Evolutionary conservation across 2,888 invertebrate genomes (phyloP).

Genomic region (Cerastoderma edule): DNA sequence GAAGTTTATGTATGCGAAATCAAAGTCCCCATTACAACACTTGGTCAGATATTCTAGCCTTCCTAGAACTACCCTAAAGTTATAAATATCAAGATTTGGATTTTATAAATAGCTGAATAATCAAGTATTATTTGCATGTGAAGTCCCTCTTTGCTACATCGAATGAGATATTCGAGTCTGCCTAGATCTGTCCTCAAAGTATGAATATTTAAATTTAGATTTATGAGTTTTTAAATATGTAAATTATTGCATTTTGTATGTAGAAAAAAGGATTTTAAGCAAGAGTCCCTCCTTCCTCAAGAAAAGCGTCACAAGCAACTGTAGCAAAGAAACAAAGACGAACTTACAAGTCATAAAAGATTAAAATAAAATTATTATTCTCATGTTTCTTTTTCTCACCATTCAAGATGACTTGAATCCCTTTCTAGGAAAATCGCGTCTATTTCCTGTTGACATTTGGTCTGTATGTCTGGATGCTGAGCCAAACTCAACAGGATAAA

Average conservation of each 20-base stretch:
- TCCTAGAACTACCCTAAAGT: no score
- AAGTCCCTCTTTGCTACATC: no score
- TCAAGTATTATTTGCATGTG: no score
- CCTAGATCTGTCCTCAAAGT: no score
- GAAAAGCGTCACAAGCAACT: background rate
- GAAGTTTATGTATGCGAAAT: no score
- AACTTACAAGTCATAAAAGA: background rate
- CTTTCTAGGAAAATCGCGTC: conserved; percentile 40
- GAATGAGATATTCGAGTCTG: no score
- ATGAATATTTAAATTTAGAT: background rate
- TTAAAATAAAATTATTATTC: background rate
- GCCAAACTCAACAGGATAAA: conserved; percentile 26
- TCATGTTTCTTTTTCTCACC: conserved; percentile 20
- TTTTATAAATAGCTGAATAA: no score
- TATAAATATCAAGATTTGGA: no score
- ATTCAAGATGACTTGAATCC: conserved; percentile 49
- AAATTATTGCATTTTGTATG: no score
- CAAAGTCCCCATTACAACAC: no score
- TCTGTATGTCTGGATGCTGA: conserved; percentile 59
- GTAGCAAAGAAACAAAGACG: background rate
- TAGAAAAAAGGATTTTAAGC: no score
- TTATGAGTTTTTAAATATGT: background rate
- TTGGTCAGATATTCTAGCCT: no score
- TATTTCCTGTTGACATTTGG: conserved; percentile 61
- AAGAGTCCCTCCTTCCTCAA: background rate